A percentile compares a stretch with the other conserved stretches of the same genome.
Conservation (phyloP, 2,797 vertebrate genomes). For the Sebastes nivosus region DNA sequence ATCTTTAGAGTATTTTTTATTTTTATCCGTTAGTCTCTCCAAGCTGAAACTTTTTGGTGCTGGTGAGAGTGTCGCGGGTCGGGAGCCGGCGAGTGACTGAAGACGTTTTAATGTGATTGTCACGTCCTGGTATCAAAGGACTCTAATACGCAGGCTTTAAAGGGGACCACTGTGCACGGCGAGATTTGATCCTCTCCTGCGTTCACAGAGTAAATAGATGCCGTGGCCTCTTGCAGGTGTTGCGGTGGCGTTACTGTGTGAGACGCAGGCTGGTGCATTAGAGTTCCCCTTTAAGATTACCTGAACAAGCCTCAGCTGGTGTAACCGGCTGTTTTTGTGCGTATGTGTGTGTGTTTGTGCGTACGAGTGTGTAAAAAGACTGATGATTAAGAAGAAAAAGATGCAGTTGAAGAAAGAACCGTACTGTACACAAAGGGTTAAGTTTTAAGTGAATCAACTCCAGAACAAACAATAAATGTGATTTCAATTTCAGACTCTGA, state of each 20-base stretch:
- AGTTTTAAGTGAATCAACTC: conserved; percentile 80
- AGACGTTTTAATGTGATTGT: conserved; percentile 58
- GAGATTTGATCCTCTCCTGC: conserved; percentile 32
- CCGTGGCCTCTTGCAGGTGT: conserved; percentile 40
- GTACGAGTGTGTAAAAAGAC: conserved; percentile 13
- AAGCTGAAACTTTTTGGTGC: conserved; percentile 75
- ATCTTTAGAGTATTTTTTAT: conserved; percentile 80
- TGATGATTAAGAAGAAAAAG: conserved; percentile 42
- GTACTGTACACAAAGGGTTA: conserved; percentile 78
- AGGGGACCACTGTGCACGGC: conserved; percentile 53
- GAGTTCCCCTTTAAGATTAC: conserved; percentile 57
- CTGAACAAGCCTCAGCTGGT: conserved; percentile 63
- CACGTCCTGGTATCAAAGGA: conserved; percentile 66
- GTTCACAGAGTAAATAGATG: conserved; percentile 12
- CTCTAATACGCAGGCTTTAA: conserved; percentile 68
- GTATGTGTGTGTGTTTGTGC: conserved; percentile 22
- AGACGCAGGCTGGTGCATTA: conserved; percentile 34
- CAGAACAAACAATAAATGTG: conserved; percentile 87
- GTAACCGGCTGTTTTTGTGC: conserved; percentile 48
- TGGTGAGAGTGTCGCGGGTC: conserved; percentile 59
- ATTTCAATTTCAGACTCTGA: conserved; percentile 74
- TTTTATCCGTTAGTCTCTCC: conserved; percentile 72
- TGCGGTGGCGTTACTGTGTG: conserved; percentile 40
- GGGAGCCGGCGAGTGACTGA: conserved; percentile 42
- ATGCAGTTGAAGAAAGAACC: conserved; percentile 62